These are phyloP conservation scores for Microctonus aethiopoides DNA, from an alignment of 2,888 invertebrate genomes.

Conservation along the genomic window DNA sequence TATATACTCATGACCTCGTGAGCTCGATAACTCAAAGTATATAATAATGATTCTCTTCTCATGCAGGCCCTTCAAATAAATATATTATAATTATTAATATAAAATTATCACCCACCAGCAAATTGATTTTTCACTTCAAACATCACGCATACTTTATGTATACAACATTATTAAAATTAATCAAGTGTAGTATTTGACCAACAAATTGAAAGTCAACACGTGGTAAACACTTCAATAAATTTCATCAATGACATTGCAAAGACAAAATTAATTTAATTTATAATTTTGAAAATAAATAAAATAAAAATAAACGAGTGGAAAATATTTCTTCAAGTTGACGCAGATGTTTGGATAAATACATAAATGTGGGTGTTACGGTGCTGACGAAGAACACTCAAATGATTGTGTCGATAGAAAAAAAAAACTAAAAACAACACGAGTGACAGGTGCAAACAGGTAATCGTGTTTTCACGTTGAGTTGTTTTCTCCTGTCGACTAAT, in stretches of 20 bases:
- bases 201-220: background rate
- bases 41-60: too few species aligned
- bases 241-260: too few species aligned
- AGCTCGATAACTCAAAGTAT: background rate
- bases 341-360: background rate
- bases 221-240: background rate
- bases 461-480: background rate
- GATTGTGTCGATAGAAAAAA: background rate
- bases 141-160: background rate
- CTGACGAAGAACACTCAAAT: background rate
- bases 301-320: background rate
- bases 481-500: background rate
- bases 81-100: too few species aligned
- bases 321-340: background rate
- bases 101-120: background rate
- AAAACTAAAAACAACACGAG: background rate
- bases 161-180: background rate
- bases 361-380: background rate
- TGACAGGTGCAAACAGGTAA: slow-evolving; percentile 4
- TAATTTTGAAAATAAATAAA: too few species aligned
- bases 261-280: too few species aligned
- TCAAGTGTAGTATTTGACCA: background rate
- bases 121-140: slow-evolving; percentile 3
- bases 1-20: slow-evolving; percentile 9
- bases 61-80: background rate